Conservation (phyloP, 2,113 vertebrate genomes). For the Microcebus griseorufus region DNA sequence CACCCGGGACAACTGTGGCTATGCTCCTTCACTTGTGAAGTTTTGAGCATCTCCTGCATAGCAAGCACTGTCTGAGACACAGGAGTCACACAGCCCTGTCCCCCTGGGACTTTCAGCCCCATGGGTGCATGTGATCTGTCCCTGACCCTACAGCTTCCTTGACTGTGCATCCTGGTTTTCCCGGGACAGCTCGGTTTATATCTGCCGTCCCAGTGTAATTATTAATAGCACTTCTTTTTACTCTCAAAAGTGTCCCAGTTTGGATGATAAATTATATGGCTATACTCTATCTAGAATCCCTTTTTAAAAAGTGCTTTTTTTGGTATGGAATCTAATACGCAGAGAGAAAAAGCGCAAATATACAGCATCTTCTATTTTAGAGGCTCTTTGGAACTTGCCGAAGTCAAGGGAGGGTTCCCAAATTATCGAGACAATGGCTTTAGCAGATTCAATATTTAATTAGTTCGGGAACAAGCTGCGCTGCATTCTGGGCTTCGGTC, state of each 20-base stretch:
- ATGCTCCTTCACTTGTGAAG: neutral
- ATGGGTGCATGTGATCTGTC: neutral
- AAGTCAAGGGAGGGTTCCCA: conserved; percentile 65
- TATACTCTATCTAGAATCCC: neutral
- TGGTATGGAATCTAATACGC: conserved; percentile 38
- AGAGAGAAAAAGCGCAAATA: conserved; percentile 59
- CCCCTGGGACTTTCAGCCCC: neutral
- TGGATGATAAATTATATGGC: conserved; percentile 65
- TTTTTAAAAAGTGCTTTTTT: neutral
- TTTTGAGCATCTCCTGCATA: neutral
- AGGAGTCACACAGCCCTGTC: neutral
- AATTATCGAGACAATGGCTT: conserved; percentile 70
- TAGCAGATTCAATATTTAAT: conserved; percentile 74
- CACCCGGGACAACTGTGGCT: neutral
- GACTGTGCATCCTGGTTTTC: neutral
- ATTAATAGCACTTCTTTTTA: conserved; percentile 61
- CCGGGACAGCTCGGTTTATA: neutral
- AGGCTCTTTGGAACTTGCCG: conserved; percentile 60
- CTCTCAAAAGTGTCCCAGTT: conserved; percentile 48
- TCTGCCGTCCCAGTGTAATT: neutral
- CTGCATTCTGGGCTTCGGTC: conserved; percentile 31
- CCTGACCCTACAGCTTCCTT: neutral
- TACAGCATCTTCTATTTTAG: conserved; percentile 48
- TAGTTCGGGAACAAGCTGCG: conserved; percentile 2
- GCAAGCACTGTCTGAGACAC: neutral